phyloP scores from a whole-genome alignment of 2,797 vertebrate genomes.

The Esox lucius region DNA sequence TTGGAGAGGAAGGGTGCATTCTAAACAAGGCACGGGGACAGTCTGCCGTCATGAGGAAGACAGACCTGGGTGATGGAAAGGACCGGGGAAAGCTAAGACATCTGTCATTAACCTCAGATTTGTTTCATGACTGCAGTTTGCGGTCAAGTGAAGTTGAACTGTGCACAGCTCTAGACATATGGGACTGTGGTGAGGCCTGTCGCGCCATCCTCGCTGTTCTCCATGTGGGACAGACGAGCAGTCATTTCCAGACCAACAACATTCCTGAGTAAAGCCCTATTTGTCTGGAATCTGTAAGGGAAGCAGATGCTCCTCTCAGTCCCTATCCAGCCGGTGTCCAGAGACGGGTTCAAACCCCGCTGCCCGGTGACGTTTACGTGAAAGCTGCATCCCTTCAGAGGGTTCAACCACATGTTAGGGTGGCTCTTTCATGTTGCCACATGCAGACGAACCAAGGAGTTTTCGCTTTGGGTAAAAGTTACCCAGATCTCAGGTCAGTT shows the following conservation, averaged over 20 bases:
- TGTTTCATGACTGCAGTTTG: conserved; percentile 25
- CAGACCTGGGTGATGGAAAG: conserved; percentile 38
- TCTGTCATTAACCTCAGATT: conserved; percentile 31
- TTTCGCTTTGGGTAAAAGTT: background rate
- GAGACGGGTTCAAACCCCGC: background rate
- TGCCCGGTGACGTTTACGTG: conserved; percentile 16
- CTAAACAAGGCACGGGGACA: conserved; percentile 71
- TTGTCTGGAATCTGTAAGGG: conserved; percentile 19
- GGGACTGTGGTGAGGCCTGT: conserved; percentile 18
- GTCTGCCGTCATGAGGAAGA: conserved; percentile 60
- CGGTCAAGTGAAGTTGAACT: conserved; percentile 31
- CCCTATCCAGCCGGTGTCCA: conserved; percentile 9
- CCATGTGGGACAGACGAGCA: conserved; percentile 51
- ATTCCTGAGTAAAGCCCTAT: conserved; percentile 42
- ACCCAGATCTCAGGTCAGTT: too few species aligned
- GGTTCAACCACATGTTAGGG: background rate
- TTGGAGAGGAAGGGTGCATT: conserved; percentile 54
- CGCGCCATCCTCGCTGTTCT: conserved; percentile 36
- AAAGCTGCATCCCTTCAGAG: too few species aligned
- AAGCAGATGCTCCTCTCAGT: conserved; percentile 18
- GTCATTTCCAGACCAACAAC: conserved; percentile 49
- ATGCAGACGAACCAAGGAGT: background rate
- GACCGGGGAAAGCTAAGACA: conserved; percentile 10
- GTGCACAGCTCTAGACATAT: conserved; percentile 33
- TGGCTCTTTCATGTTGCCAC: conserved; percentile 11